phyloP scores from a whole-genome alignment of 2,888 invertebrate genomes.

The Caenorhabditis virilis region DNA sequence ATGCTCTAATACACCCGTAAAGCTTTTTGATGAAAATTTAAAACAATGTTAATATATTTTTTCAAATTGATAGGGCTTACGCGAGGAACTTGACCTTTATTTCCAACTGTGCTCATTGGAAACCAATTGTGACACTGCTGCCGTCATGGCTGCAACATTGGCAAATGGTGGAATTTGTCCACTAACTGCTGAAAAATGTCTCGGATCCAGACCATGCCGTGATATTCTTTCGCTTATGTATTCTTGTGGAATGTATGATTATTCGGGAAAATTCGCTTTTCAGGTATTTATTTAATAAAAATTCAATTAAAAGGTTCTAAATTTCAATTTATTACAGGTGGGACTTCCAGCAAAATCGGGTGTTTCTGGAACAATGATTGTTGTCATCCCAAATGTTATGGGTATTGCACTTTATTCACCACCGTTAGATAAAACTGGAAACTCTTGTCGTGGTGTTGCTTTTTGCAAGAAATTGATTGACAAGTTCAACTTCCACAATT shows the following conservation, averaged over 20 bases:
- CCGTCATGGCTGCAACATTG: conserved; percentile 91
- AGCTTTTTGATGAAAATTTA: no score
- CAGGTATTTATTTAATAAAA: conserved; percentile 41
- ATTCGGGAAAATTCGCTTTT: conserved; percentile 77
- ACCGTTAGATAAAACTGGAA: conserved; percentile 86
- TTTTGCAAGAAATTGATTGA: conserved; percentile 76
- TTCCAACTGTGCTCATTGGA: conserved; percentile 98
- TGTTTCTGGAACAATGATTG: conserved; percentile 85
- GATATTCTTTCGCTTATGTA: conserved; percentile 96
- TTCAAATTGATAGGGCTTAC: conserved; percentile 21
- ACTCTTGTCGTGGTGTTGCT: conserved; percentile 87
- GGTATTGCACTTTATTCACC: conserved; percentile 94
- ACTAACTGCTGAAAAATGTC: conserved; percentile 88
- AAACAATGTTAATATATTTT: no score
- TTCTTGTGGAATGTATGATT: conserved; percentile 89
- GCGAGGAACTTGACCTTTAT: conserved; percentile 92
- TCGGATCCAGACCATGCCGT: conserved; percentile 86
- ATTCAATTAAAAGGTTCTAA: no score
- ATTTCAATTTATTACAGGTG: conserved; percentile 68
- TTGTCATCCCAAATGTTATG: conserved; percentile 94
- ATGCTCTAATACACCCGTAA: no score
- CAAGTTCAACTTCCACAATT: conserved; percentile 93
- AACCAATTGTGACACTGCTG: conserved; percentile 87
- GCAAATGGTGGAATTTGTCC: conserved; percentile 94
- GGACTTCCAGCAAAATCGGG: conserved; percentile 74